Conservation (phyloP, 2,797 vertebrate genomes). For the Silurus lanzhouensis region DNA sequence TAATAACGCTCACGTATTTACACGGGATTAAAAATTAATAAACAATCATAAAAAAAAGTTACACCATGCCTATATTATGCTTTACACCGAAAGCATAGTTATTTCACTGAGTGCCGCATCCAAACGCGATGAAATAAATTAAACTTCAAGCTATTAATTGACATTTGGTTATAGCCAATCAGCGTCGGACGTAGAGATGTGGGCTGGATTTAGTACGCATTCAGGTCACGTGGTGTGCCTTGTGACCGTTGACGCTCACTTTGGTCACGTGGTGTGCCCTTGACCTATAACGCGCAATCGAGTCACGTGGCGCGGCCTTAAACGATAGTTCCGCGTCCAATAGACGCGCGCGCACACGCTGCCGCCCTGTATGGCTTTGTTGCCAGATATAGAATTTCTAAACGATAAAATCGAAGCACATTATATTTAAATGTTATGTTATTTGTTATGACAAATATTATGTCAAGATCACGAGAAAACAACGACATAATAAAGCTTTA, state of each 20-base stretch:
- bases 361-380: background rate
- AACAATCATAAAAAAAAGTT: too few species aligned
- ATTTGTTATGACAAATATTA: too few species aligned
- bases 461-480: too few species aligned
- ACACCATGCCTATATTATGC: background rate
- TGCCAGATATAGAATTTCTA: background rate
- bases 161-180: background rate
- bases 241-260: too few species aligned
- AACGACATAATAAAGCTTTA: too few species aligned
- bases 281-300: too few species aligned
- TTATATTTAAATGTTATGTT: too few species aligned
- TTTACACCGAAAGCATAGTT: background rate
- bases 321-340: background rate
- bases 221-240: too few species aligned
- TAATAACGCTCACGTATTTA: background rate
- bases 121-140: background rate
- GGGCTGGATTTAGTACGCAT: background rate
- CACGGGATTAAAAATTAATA: background rate
- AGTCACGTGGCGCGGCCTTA: too few species aligned
- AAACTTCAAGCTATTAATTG: slow-evolving; percentile 1
- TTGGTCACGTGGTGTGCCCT: too few species aligned
- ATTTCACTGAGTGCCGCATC: background rate
- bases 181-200: too few species aligned
- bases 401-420: too few species aligned
- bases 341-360: background rate